Percentiles rank a stretch among this genome's conserved stretches.
These are phyloP conservation scores for Dallia pectoralis DNA, from an alignment of 2,797 vertebrate genomes.

Conservation along the genomic window DNA sequence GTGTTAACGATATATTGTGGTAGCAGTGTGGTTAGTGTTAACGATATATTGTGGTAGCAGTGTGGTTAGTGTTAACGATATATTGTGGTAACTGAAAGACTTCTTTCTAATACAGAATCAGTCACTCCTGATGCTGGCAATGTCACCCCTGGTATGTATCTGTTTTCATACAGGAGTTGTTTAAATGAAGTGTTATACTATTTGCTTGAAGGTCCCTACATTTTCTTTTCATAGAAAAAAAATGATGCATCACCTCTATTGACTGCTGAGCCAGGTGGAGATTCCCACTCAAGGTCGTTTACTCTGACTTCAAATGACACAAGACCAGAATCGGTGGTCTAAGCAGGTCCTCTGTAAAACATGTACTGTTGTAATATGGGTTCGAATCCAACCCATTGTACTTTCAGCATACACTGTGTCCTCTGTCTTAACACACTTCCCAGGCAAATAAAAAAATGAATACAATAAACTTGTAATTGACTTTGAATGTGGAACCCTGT, in stretches of 20 bases:
- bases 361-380: too few species aligned
- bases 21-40: too few species aligned
- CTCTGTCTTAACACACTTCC: too few species aligned
- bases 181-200: background rate
- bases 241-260: conserved; percentile 5
- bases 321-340: too few species aligned
- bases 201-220: background rate
- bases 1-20: background rate
- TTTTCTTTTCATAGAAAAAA: conserved; percentile 19
- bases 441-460: too few species aligned
- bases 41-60: too few species aligned
- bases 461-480: too few species aligned
- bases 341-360: too few species aligned
- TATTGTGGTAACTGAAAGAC: background rate
- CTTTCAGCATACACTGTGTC: too few species aligned
- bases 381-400: too few species aligned
- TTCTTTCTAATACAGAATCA: background rate
- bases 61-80: too few species aligned
- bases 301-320: background rate
- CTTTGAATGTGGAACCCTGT: too few species aligned
- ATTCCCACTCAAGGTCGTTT: conserved; percentile 7
- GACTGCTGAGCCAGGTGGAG: background rate
- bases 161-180: background rate
- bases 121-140: background rate
- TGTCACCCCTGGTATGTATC: conserved; percentile 19